phyloP scores from a whole-genome alignment of 2,113 vertebrate genomes.

The Elachura formosa region DNA sequence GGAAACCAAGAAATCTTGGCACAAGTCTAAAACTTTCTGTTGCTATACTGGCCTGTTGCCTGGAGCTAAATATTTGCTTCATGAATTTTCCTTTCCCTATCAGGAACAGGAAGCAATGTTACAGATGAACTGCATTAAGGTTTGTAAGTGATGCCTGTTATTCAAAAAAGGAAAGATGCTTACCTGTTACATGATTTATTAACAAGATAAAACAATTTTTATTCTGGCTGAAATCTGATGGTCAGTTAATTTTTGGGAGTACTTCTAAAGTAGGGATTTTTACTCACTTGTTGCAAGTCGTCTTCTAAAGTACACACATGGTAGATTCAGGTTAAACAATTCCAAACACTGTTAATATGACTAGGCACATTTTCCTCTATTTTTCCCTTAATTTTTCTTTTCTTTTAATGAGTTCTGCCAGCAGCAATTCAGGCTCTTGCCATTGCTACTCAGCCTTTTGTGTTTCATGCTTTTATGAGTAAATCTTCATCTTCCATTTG shows the following conservation, averaged over 20 bases:
- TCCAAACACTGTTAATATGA: not conserved
- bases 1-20: slow-evolving; percentile 75
- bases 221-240: not conserved
- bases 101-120: slow-evolving; percentile 74
- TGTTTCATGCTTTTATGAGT: accelerated
- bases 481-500: not conserved
- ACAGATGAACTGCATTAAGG: slow-evolving; percentile 71
- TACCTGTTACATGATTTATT: not conserved
- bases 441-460: not conserved
- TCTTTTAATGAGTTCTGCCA: not conserved
- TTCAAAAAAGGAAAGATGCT: slow-evolving; percentile 33
- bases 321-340: not conserved
- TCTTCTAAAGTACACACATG: not conserved
- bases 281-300: not conserved
- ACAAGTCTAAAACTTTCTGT: slow-evolving; percentile 72
- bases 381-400: not conserved
- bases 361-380: not conserved
- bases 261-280: not conserved
- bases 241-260: not conserved
- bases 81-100: slow-evolving; percentile 72
- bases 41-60: slow-evolving; percentile 73
- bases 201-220: not conserved
- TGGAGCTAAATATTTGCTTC: slow-evolving; percentile 73
- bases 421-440: accelerated
- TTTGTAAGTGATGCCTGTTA: slow-evolving; percentile 48